A percentile compares a stretch with the other conserved stretches of the same genome.
Conservation (phyloP, 1,140 invertebrate genomes). For the Tachypleus tridentatus region DNA sequence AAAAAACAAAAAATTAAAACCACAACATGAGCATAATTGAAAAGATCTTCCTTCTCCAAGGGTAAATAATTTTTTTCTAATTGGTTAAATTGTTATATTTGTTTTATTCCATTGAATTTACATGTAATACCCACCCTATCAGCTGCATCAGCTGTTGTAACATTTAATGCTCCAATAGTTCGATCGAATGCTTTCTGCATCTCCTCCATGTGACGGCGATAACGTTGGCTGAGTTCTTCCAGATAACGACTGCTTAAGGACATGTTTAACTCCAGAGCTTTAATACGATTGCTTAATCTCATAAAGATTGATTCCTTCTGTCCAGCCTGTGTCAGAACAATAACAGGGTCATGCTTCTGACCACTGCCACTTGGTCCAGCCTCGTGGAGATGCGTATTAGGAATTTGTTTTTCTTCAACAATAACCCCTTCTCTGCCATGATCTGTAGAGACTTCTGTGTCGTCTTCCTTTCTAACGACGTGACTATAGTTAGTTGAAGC, state of each 20-base stretch:
- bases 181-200: conserved; percentile 74
- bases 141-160: conserved; percentile 48
- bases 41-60: not conserved
- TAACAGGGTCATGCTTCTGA: conserved; percentile 14
- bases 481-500: too few relatives aligned
- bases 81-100: not conserved
- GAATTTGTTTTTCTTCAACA: too few relatives aligned
- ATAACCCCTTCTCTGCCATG: too few relatives aligned
- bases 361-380: not conserved
- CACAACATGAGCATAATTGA: conserved; percentile 34
- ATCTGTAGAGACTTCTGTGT: too few relatives aligned
- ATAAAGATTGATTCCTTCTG: conserved; percentile 93
- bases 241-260: conserved; percentile 89
- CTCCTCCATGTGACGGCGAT: conserved; percentile 93
- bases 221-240: conserved; percentile 82
- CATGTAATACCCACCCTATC: conserved; percentile 43
- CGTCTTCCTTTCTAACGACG: too few relatives aligned
- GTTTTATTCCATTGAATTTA: too few relatives aligned
- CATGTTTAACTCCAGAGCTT: conserved; percentile 90
- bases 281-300: conserved; percentile 86
- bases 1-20: not conserved
- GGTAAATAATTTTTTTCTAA: not conserved
- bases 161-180: conserved; percentile 57
- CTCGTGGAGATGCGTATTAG: too few relatives aligned
- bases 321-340: conserved; percentile 31